Evolutionary conservation across 2,797 vertebrate genomes (phyloP), one percentile per base, ranked within the genome.

Genomic region (Falco cherrug): DNA sequence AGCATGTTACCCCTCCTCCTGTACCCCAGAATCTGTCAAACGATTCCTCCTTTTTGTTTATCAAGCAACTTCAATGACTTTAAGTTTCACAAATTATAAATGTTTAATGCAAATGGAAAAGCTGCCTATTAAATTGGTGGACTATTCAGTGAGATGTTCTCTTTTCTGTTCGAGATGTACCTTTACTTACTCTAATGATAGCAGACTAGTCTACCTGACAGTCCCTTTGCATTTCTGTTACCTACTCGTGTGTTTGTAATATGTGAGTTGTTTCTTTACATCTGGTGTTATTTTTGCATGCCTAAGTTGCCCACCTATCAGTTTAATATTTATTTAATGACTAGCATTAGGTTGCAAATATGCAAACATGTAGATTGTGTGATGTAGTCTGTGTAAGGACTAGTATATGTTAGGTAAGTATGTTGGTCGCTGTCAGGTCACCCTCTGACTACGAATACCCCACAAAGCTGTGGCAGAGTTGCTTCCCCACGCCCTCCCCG

Each of bases 271-370:
- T 93, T 95, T 92, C 69, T 93, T 94, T 94, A 92, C 63, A 96
- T 69, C 90, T 86, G 73, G 57, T 82, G 91, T 94, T 96, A 88
- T 95, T 97, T 91, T 81, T 94, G 28, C 19, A 0, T 37, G 59
- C 81, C 82, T 91, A 84, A 65, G 81, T 15, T 79, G 61, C 69
- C 76, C 14, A 9, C 63, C 69, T 53, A 80, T 95, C 92, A 83
- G 89, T 69, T 90, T 81, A 94, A 91, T 96, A 61, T 96, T 94
- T 95, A 92, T 95, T 97, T 96, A 97, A 96, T 96, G 94, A 93
- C 59, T 93, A 35, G 31, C 71, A 92, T 85, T 89, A 86, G 87
- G 94, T 78, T 96, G 91, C 93, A 94, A 96, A 96, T 94, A 94
- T 93, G 60, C 90, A 93, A 59, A 59, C 75, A 7, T 16, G 47